Percentiles rank a stretch among this genome's conserved stretches.
These are phyloP conservation scores for Chaitophorus viminalis DNA, from an alignment of 2,888 invertebrate species.

Conservation along the genomic window DNA sequence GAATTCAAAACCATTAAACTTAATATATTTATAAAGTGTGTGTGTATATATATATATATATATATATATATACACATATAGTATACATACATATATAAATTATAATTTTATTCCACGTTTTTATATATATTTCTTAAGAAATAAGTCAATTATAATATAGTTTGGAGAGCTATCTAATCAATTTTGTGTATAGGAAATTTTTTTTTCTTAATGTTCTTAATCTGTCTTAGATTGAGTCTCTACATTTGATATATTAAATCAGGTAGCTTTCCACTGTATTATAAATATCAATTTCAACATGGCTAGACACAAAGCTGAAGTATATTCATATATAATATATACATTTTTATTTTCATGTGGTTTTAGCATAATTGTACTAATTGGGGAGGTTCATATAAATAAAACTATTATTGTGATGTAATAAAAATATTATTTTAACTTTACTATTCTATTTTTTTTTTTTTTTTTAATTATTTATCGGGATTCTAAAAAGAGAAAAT, in stretches of 20 bases:
- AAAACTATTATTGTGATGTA: neutral
- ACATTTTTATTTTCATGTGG: conserved; percentile 20
- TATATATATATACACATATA: neutral
- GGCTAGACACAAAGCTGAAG: neutral
- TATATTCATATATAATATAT: neutral
- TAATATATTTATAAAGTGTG: no score
- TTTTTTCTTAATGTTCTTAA: conserved; percentile 4
- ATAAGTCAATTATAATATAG: conserved; percentile 48
- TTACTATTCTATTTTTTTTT: neutral
- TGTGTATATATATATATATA: neutral
- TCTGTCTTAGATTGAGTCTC: conserved; percentile 7
- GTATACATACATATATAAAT: neutral
- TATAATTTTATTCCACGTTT: conserved; percentile 26
- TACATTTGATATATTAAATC: conserved; percentile 2
- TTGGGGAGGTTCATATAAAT: conserved; percentile 20
- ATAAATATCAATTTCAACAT: neutral
- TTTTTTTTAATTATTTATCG: neutral
- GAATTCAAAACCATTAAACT: conserved; percentile 43
- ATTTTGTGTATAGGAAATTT: neutral
- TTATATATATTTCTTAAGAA: conserved; percentile 46
- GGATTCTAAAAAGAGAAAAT: no score
- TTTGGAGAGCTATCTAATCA: conserved; percentile 17
- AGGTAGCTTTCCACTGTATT: conserved; percentile 7
- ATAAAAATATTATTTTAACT: conserved; percentile 7
- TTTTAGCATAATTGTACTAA: conserved; percentile 34